Evolutionary conservation across 2,888 invertebrate genomes (phyloP), one percentile per base, ranked within the genome.

Genomic region (Drosophila villosipedis): DNA sequence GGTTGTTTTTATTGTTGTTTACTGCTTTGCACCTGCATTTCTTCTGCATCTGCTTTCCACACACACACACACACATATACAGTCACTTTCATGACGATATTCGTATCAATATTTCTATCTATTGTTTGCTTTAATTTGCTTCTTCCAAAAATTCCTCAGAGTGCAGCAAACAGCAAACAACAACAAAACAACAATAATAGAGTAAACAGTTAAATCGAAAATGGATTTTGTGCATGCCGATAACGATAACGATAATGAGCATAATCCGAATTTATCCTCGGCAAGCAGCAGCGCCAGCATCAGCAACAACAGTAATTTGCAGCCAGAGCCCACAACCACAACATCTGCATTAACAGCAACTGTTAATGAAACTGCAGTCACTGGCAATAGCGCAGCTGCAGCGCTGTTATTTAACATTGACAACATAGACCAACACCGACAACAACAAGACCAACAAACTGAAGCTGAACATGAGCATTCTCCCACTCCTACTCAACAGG

Each of bases 401-500:
- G 39, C 63, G 28, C 68, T 75, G 68, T 47, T 72, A 58, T 47
- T 68, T 66, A 69, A 63, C 72, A 74, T 70, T 49, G 68, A 64
- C 58, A 80, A 57, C 68, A 69, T 30, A 68, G 63, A 81, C 73
- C 78, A 52, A 30, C 73, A 78, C 73, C 47, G 5, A 7, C 28
- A 30, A 30, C 75, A 79, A 73, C 47, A 16, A 4, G 53, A 33
- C 31, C 53, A 28, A 16, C 83, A 84, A 76, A 74, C 47, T 71
- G 82, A 69, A 73, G 73, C 73, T 78, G 84, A 84, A 65, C 79
- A 81, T 68, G 80, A 82, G 68, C 84, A 86, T 83, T 91, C 89
- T 87, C 77, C 87, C 80, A 83, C 91, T 85, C 89, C 90, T 82
- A 77, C 89, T 82, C 82, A 79, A 83, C 91, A 88, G 86, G 41